Evolutionary conservation across 2,797 vertebrate species (phyloP).

Genomic region (Onychomys leucogaster): DNA sequence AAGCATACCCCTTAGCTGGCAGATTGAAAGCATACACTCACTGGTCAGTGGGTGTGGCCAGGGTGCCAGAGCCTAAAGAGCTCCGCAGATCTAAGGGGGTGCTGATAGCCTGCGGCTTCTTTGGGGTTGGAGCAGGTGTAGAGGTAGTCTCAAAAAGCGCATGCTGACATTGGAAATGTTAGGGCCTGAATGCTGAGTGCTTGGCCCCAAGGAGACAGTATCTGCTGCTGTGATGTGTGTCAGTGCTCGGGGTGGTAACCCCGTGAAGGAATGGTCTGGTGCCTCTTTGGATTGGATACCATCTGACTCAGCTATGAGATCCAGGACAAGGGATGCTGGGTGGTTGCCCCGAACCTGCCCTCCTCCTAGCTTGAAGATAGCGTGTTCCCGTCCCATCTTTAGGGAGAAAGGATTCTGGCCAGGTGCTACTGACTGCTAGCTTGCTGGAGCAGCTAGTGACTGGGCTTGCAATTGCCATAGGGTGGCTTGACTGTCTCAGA

Average conservation of each 20-base stretch:
- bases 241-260: conserved; percentile 12
- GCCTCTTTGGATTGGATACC: background rate
- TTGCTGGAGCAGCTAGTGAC: conserved; percentile 65
- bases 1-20: background rate
- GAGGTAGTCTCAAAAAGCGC: background rate
- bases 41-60: conserved; percentile 79
- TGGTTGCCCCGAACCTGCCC: background rate
- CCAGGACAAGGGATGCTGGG: background rate
- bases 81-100: background rate
- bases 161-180: conserved; percentile 18
- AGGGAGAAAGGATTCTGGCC: background rate
- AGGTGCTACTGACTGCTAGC: conserved; percentile 22
- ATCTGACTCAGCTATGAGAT: background rate
- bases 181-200: background rate
- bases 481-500: conserved; percentile 55
- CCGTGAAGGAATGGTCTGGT: conserved; percentile 6
- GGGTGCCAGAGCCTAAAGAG: background rate
- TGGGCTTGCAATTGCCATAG: conserved; percentile 20
- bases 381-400: background rate
- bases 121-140: background rate
- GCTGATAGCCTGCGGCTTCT: background rate
- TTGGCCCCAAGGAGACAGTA: conserved; percentile 16
- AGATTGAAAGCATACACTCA: background rate
- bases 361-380: background rate
- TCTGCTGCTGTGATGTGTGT: background rate